These are phyloP conservation scores for Ganaspis brasiliensis DNA, from an alignment of 2,888 invertebrate species.

Conservation along the genomic window DNA sequence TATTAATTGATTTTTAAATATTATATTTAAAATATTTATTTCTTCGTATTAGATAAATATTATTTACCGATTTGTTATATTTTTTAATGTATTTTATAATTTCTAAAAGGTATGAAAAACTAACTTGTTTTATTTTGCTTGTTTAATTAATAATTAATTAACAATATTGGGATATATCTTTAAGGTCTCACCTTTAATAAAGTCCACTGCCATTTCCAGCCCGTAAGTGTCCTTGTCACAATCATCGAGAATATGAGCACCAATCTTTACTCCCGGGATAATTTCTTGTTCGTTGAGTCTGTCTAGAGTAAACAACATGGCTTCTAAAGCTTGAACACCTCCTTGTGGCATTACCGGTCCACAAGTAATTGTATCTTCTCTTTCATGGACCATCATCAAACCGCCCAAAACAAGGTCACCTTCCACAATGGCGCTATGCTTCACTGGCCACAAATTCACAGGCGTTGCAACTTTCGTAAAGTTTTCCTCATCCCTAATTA, in stretches of 20 bases:
- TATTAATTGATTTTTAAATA: too few species aligned
- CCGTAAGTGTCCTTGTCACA: constrained; percentile 98
- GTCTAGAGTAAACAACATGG: constrained; percentile 95
- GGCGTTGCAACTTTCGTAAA: constrained; percentile 56
- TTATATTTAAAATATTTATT: too few species aligned
- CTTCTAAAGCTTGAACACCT: constrained; percentile 93
- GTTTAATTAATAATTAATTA: not conserved
- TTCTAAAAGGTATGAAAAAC: too few species aligned
- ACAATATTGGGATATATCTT: too few species aligned
- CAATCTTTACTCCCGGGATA: constrained; percentile 90
- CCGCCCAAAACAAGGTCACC: constrained; percentile 95
- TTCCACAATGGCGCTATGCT: constrained; percentile 92
- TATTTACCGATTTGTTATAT: too few species aligned
- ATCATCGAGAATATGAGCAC: constrained; percentile 95
- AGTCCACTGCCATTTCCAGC: constrained; percentile 97
- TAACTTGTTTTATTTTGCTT: too few species aligned
- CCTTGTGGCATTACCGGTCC: constrained; percentile 98
- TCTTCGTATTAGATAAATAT: too few species aligned
- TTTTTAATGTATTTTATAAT: too few species aligned
- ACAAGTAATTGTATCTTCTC: constrained; percentile 93
- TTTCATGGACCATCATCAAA: constrained; percentile 97
- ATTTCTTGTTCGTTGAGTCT: constrained; percentile 86
- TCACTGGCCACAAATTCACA: constrained; percentile 87
- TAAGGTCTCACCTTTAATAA: constrained; percentile 96
- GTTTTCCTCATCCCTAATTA: constrained; percentile 14